These are phyloP conservation scores for Crambe crambe DNA, from an alignment of 37 sponge, comb jelly and placozoan species.

Conservation along the genomic window DNA sequence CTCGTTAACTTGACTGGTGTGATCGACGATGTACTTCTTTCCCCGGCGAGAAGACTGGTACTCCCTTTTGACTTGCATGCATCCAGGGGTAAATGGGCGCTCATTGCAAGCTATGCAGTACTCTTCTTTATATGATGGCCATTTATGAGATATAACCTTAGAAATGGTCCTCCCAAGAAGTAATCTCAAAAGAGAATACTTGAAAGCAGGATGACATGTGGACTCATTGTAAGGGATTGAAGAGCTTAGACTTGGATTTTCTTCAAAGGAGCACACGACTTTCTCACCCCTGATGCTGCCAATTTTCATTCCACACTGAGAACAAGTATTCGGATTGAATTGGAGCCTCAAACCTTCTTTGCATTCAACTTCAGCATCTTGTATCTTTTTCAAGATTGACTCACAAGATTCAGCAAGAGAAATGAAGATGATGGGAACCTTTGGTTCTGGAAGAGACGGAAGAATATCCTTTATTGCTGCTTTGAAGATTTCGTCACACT, in stretches of 20 bases:
- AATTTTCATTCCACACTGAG: slow-evolving; percentile 15
- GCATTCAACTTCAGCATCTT: not conserved
- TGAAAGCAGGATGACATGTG: slow-evolving; percentile 36
- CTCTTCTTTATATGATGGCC: slow-evolving; percentile 38
- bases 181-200: not conserved
- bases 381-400: not conserved
- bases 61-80: not conserved
- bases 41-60: not conserved
- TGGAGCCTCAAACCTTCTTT: slow-evolving; percentile 20
- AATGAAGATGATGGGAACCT: slow-evolving; percentile 19
- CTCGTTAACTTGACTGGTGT: not conserved
- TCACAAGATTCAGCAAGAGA: not conserved
- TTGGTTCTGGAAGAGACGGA: not conserved
- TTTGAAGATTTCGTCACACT: not conserved
- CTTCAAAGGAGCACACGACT: not conserved
- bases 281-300: not conserved
- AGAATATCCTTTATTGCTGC: slow-evolving; percentile 2
- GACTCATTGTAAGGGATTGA: slow-evolving; percentile 28
- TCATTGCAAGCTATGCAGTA: slow-evolving; percentile 18
- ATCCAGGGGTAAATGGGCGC: slow-evolving; percentile 10
- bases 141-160: not conserved
- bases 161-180: slow-evolving; percentile 9
- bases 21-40: not conserved
- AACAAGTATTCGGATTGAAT: slow-evolving; percentile 14
- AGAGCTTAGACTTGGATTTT: not conserved